Conservation (phyloP, 2,113 vertebrate species). For the Cnemophilus loriae region DNA sequence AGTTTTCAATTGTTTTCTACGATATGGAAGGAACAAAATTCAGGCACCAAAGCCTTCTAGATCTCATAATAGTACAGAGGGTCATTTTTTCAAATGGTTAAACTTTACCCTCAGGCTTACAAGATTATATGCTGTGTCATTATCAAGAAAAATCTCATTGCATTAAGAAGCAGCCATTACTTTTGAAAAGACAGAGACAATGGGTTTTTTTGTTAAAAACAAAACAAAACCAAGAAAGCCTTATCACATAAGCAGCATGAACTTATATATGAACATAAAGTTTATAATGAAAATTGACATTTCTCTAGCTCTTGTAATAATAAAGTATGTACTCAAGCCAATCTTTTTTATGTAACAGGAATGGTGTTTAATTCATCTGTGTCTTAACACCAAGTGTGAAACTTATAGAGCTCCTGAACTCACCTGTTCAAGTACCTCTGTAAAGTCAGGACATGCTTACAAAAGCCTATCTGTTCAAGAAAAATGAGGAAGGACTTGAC, state of each 20-base stretch:
- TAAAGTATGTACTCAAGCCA: neutral
- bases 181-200: neutral
- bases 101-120: neutral
- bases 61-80: neutral
- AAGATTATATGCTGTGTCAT: neutral
- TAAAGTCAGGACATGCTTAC: neutral
- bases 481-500: neutral
- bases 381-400: neutral
- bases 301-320: neutral
- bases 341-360: neutral
- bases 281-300: neutral
- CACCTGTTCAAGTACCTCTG: neutral
- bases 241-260: neutral
- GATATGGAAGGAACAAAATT: neutral
- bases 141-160: neutral
- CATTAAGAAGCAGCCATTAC: neutral
- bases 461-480: neutral
- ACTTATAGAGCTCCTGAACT: neutral
- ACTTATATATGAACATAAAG: neutral
- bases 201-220: neutral
- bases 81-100: neutral
- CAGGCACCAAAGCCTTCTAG: fast-evolving
- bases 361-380: neutral
- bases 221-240: neutral
- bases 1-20: neutral